Conservation (phyloP, 2,888 invertebrate species). For the Pollenia griseotomentosa region DNA sequence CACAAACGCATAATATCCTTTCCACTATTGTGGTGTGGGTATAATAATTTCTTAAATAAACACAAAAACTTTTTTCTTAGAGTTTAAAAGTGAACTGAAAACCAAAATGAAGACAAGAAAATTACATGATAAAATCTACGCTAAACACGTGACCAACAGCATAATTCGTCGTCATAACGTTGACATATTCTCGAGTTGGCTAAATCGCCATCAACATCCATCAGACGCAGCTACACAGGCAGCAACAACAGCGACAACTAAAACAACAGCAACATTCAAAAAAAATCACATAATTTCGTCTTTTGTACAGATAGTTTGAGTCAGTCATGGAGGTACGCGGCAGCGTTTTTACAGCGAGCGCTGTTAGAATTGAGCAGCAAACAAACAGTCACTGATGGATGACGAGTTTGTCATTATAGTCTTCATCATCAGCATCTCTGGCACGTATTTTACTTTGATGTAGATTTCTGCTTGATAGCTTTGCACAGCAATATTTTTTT, state of each 20-base stretch:
- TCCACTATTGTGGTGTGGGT: no score
- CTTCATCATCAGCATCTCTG: constrained; percentile 60
- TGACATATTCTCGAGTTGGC: constrained; percentile 22
- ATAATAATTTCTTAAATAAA: neutral
- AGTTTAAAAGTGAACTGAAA: neutral
- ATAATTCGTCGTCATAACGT: constrained; percentile 4
- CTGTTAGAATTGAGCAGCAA: constrained; percentile 24
- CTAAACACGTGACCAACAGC: constrained; percentile 59
- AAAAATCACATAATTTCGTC: constrained; percentile 11
- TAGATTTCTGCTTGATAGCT: constrained; percentile 67
- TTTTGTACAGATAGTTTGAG: neutral
- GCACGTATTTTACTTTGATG: constrained; percentile 71
- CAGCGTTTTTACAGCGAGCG: constrained; percentile 17
- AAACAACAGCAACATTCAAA: neutral
- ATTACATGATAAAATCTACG: constrained; percentile 62
- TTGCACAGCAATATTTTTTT: constrained; percentile 26
- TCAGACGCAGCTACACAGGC: neutral
- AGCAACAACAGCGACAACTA: constrained; percentile 11
- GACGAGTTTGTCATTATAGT: neutral
- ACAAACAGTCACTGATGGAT: neutral
- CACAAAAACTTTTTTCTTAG: neutral
- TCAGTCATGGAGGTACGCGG: constrained; percentile 25
- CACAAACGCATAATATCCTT: no score
- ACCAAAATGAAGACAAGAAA: constrained; percentile 34
- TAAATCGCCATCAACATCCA: constrained; percentile 53